These are phyloP conservation scores for Gobiocypris rarus DNA, from an alignment of 2,113 vertebrate species.

Conservation along the genomic window DNA sequence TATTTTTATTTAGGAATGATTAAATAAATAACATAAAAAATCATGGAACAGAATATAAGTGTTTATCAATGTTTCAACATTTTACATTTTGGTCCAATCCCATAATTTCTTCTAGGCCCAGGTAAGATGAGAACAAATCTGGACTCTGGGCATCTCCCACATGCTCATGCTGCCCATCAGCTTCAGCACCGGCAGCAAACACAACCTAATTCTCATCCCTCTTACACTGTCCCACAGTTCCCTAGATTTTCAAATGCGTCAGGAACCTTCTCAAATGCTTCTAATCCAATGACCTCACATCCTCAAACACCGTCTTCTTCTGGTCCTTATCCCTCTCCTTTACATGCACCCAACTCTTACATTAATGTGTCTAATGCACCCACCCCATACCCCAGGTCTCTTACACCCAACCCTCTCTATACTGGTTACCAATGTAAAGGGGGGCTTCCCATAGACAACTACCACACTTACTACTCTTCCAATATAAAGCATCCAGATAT, in stretches of 20 bases:
- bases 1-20: neutral
- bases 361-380: slow-evolving; percentile 84
- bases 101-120: slow-evolving; percentile 48
- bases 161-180: slow-evolving; percentile 69
- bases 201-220: slow-evolving; percentile 73
- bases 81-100: neutral
- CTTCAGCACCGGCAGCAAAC: slow-evolving; percentile 69
- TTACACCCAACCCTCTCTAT: slow-evolving; percentile 80
- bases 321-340: slow-evolving; percentile 79
- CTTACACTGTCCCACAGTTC: slow-evolving; percentile 78
- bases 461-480: slow-evolving; percentile 80
- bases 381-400: slow-evolving; percentile 77
- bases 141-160: slow-evolving; percentile 66
- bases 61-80: neutral
- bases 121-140: slow-evolving; percentile 62
- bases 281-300: slow-evolving; percentile 77
- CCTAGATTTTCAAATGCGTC: slow-evolving; percentile 78
- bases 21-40: neutral
- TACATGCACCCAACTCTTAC: slow-evolving; percentile 82
- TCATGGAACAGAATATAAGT: neutral
- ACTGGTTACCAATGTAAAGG: slow-evolving; percentile 89
- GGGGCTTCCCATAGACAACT: slow-evolving; percentile 82
- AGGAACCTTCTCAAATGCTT: slow-evolving; percentile 80
- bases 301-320: slow-evolving; percentile 77
- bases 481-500: slow-evolving; percentile 86